phyloP scores from a whole-genome alignment of 2,888 invertebrate species.

The Folsomia manolachei region DNA sequence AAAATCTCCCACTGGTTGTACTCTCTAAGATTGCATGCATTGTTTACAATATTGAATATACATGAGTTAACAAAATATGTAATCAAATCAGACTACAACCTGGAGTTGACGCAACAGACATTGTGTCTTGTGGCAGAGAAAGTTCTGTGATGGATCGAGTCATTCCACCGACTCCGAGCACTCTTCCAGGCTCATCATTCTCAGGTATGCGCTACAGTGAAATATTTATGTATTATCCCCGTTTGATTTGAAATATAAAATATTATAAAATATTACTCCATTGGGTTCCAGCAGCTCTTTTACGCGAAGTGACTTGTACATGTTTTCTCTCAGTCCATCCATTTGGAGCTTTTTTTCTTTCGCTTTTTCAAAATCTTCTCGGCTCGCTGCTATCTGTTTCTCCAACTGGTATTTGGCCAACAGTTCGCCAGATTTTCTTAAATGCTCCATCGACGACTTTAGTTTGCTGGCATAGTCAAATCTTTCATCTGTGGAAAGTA shows the following conservation, averaged over 20 bases:
- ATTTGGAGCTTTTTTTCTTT: constrained; percentile 84
- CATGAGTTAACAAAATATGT: background rate
- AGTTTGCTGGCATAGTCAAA: constrained; percentile 90
- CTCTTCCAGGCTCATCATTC: constrained; percentile 49
- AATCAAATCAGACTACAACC: constrained; percentile 37
- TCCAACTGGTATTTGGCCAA: constrained; percentile 86
- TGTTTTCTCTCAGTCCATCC: constrained; percentile 73
- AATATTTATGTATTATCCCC: background rate
- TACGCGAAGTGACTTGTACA: constrained; percentile 71
- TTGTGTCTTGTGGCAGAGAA: constrained; percentile 41
- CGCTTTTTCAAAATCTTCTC: constrained; percentile 90
- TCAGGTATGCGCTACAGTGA: constrained; percentile 45
- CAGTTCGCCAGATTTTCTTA: constrained; percentile 82
- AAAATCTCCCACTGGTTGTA: constrained; percentile 50
- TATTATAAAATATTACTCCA: constrained; percentile 66
- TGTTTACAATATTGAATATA: background rate
- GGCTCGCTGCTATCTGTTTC: constrained; percentile 85
- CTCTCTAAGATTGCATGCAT: constrained; percentile 46
- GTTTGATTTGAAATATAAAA: background rate
- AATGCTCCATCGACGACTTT: constrained; percentile 77
- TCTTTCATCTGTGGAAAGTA: constrained; percentile 68
- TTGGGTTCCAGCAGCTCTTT: constrained; percentile 74
- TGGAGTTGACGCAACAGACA: constrained; percentile 49
- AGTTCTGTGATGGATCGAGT: constrained; percentile 48
- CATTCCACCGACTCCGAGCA: constrained; percentile 44